Conservation (phyloP, 2,797 vertebrate species). For the Sebastiscus tertius region DNA sequence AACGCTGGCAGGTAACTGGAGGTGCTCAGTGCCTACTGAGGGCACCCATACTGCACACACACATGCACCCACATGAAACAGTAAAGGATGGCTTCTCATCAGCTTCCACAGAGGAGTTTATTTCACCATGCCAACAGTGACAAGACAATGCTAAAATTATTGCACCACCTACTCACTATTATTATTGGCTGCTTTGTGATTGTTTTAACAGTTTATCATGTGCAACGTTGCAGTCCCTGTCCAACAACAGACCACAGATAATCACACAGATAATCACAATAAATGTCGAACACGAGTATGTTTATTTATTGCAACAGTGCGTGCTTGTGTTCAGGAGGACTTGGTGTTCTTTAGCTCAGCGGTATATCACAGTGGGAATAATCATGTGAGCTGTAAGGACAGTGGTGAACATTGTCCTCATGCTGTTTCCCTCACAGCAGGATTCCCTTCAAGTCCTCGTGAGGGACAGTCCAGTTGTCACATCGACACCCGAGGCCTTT, state of each 20-base stretch:
- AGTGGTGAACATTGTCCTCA: slow-evolving; percentile 13
- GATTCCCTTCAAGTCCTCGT: not conserved
- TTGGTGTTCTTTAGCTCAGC: not conserved
- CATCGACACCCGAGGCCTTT: not conserved
- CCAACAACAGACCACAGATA: not conserved
- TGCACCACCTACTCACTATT: slow-evolving; percentile 39
- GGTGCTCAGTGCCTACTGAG: slow-evolving; percentile 18
- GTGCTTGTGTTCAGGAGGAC: not conserved
- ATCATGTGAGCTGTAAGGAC: slow-evolving; percentile 29
- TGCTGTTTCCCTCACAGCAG: slow-evolving; percentile 2
- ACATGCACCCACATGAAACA: slow-evolving; percentile 11
- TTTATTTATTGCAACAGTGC: not conserved
- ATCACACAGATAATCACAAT: not conserved
- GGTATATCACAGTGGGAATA: not conserved
- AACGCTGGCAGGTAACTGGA: slow-evolving; percentile 21
- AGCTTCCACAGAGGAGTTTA: slow-evolving; percentile 7
- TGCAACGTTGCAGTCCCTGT: not conserved
- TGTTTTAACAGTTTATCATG: not conserved
- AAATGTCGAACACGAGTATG: not conserved
- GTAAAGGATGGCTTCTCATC: not conserved
- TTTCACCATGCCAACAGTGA: slow-evolving; percentile 21
- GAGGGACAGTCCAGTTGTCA: not conserved
- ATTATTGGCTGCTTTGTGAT: slow-evolving; percentile 20
- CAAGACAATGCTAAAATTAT: slow-evolving; percentile 37
- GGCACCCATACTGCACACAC: slow-evolving; percentile 1